Evolutionary conservation across 2,113 vertebrate genomes (phyloP).

Genomic region (Ibidorhyncha struthersii): DNA sequence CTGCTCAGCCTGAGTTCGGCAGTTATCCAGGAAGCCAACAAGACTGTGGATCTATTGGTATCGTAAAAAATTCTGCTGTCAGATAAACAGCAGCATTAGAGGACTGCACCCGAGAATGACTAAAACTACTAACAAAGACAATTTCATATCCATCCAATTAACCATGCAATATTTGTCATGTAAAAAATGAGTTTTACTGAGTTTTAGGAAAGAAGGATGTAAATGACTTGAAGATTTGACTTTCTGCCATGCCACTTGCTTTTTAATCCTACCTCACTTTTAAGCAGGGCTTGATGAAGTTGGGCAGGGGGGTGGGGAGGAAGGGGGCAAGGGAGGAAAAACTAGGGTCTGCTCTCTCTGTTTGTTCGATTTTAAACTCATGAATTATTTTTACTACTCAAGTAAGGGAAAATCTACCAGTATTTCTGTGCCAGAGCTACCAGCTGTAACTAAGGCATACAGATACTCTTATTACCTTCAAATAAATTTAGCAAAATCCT

Average conservation of each 20-base stretch:
- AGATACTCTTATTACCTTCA: not conserved
- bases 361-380: not conserved
- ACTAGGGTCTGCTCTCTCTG: not conserved
- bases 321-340: not conserved
- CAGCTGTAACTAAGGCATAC: not conserved
- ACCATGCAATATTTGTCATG: not conserved
- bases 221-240: not conserved
- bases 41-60: not conserved
- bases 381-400: not conserved
- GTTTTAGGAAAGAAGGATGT: not conserved
- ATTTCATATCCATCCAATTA: not conserved
- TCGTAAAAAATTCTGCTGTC: not conserved
- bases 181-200: not conserved
- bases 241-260: not conserved
- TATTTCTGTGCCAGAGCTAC: not conserved
- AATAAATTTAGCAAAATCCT: not conserved
- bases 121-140: not conserved
- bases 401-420: not conserved
- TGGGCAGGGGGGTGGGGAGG: not conserved
- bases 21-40: not conserved
- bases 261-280: not conserved
- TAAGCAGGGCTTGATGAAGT: not conserved
- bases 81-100: not conserved
- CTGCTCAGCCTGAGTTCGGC: not conserved
- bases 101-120: not conserved